Percentiles rank a stretch among this genome's conserved stretches.
Conservation (phyloP, 2,888 invertebrate genomes). For the Noctua fimbriata region DNA sequence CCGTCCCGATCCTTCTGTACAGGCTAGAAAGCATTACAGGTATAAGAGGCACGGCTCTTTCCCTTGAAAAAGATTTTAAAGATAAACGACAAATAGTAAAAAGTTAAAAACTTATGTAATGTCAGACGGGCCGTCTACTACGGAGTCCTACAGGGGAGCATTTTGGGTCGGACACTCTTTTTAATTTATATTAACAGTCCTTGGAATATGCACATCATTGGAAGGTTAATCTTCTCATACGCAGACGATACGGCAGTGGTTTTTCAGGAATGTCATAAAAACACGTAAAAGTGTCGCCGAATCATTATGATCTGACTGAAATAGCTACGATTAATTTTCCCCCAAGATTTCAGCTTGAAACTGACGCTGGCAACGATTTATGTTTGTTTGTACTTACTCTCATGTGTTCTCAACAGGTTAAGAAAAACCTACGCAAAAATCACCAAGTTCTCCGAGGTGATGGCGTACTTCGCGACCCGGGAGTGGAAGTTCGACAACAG, state of each 20-base stretch:
- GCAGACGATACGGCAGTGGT: neutral
- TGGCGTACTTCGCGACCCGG: slow-evolving; percentile 93
- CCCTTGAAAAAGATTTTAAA: neutral
- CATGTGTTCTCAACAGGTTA: slow-evolving; percentile 89
- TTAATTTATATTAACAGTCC: neutral
- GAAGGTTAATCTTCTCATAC: neutral
- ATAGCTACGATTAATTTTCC: neutral
- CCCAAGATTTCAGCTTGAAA: neutral
- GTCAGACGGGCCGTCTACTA: neutral
- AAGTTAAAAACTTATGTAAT: neutral
- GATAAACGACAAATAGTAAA: neutral
- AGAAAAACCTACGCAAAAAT: slow-evolving; percentile 93
- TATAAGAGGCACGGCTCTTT: neutral
- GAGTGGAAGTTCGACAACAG: slow-evolving; percentile 93
- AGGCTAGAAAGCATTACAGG: neutral
- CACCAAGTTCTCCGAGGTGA: slow-evolving; percentile 92
- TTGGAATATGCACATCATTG: neutral
- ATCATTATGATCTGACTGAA: neutral
- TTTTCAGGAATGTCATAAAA: neutral
- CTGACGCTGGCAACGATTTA: neutral
- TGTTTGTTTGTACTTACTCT: neutral
- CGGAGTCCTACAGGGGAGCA: neutral
- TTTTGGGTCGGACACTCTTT: neutral
- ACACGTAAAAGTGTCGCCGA: neutral
- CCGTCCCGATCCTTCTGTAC: neutral